Percentiles rank a stretch among this genome's conserved stretches.
Evolutionary conservation across 2,797 vertebrate genomes (phyloP).

Genomic region (Gorsachius magnificus): DNA sequence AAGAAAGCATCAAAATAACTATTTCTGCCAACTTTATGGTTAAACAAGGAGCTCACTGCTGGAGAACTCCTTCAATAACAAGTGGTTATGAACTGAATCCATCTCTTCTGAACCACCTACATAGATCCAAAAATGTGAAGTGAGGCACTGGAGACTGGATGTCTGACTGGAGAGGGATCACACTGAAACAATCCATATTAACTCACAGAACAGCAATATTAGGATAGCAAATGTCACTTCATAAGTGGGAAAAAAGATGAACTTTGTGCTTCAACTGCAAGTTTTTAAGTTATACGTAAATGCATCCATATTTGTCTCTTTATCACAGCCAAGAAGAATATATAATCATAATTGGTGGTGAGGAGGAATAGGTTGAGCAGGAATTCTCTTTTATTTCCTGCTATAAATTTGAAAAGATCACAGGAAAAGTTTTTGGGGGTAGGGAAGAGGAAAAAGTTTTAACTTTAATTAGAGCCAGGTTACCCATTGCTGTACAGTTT

Average conservation of each 20-base stretch:
- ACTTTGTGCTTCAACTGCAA: neutral
- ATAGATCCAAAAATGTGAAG: neutral
- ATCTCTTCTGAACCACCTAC: neutral
- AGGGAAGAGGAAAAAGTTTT: slow-evolving; percentile 20
- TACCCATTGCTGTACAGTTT: slow-evolving; percentile 19
- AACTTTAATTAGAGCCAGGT: slow-evolving; percentile 56
- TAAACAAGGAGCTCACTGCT: neutral
- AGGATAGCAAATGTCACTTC: neutral
- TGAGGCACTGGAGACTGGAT: neutral
- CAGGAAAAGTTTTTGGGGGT: neutral
- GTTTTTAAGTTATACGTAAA: neutral
- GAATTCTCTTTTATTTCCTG: slow-evolving; percentile 11
- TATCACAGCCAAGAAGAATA: neutral
- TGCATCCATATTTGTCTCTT: neutral
- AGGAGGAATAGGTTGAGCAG: neutral
- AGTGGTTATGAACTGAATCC: neutral
- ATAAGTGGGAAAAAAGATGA: neutral
- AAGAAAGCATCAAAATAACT: neutral
- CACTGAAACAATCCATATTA: neutral
- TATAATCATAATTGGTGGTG: neutral
- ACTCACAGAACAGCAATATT: neutral
- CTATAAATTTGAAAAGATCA: slow-evolving; percentile 54
- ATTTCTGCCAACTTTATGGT: neutral
- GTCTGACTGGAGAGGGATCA: neutral
- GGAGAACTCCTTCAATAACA: neutral